phyloP scores from a whole-genome alignment of 2,888 invertebrate genomes.

The Chrysotoxum bicinctum region DNA sequence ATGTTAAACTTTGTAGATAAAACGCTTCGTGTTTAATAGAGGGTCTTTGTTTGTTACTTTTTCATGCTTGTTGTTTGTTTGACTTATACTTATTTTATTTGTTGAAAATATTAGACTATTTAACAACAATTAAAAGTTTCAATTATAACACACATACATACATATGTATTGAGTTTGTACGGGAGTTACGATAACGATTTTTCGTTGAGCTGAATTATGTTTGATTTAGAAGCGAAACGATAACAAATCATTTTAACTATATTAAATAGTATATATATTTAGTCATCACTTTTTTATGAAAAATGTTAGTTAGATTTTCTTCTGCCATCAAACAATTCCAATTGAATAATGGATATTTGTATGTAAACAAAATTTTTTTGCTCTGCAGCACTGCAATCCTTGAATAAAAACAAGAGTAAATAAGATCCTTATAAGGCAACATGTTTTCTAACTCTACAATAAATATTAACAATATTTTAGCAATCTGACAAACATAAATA shows the following conservation, averaged over 20 bases:
- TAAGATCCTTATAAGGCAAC: not conserved
- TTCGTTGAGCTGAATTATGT: not conserved
- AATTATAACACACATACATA: not conserved
- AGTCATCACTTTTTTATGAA: too few species aligned
- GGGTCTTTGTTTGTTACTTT: not conserved
- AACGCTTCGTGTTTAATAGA: slow-evolving; percentile 1
- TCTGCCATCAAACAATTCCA: not conserved
- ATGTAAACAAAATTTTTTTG: too few species aligned
- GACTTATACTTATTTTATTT: not conserved
- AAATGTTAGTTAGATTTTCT: not conserved
- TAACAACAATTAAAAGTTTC: not conserved
- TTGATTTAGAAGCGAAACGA: not conserved
- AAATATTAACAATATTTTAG: slow-evolving; percentile 26
- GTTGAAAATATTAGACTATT: not conserved
- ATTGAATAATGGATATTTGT: not conserved
- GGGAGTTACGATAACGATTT: not conserved
- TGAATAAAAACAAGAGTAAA: not conserved
- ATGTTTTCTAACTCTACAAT: not conserved
- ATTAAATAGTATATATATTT: not conserved
- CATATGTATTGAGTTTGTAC: not conserved
- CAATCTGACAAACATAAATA: slow-evolving; percentile 52
- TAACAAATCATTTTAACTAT: not conserved
- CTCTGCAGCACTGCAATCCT: too few species aligned
- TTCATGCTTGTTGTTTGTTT: slow-evolving; percentile 15
- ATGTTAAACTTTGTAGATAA: not conserved